A percentile compares a stretch with the other conserved stretches of the same genome.
Conservation (phyloP, 2,888 invertebrate species). For the Dromius quadrimaculatus region DNA sequence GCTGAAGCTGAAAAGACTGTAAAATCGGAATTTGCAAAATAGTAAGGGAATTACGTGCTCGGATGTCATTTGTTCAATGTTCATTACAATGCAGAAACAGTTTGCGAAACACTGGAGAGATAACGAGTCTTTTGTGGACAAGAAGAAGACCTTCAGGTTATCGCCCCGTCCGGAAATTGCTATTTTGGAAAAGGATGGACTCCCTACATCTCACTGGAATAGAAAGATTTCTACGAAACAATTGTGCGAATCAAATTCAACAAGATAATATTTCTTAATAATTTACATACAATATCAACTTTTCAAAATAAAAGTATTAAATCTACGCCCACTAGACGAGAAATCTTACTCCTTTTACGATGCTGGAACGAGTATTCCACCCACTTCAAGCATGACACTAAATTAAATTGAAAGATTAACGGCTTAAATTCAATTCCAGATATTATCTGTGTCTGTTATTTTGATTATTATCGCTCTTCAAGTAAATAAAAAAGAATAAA, state of each 20-base stretch:
- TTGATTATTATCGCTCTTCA: too few species aligned
- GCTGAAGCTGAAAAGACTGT: neutral
- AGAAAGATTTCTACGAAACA: too few species aligned
- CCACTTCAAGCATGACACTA: slow-evolving; percentile 3
- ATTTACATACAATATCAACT: slow-evolving; percentile 10
- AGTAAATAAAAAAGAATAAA: neutral
- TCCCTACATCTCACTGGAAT: too few species aligned
- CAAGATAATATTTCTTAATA: neutral
- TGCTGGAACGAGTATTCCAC: neutral
- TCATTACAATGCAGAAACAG: slow-evolving; percentile 43
- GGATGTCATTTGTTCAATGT: neutral
- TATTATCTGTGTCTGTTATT: too few species aligned
- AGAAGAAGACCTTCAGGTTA: too few species aligned
- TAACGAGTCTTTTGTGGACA: slow-evolving; percentile 14
- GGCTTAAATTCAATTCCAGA: neutral
- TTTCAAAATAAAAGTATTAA: too few species aligned
- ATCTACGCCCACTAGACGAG: slow-evolving; percentile 56
- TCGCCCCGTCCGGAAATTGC: too few species aligned
- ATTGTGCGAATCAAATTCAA: neutral
- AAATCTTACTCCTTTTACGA: neutral
- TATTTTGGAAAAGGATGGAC: too few species aligned
- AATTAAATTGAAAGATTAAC: slow-evolving; percentile 29
- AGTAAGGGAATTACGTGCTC: neutral
- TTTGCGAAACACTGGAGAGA: slow-evolving; percentile 34
- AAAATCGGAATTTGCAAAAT: neutral